Conservation (phyloP, 2,888 invertebrate species). For the Stenolophus ochropezus region DNA sequence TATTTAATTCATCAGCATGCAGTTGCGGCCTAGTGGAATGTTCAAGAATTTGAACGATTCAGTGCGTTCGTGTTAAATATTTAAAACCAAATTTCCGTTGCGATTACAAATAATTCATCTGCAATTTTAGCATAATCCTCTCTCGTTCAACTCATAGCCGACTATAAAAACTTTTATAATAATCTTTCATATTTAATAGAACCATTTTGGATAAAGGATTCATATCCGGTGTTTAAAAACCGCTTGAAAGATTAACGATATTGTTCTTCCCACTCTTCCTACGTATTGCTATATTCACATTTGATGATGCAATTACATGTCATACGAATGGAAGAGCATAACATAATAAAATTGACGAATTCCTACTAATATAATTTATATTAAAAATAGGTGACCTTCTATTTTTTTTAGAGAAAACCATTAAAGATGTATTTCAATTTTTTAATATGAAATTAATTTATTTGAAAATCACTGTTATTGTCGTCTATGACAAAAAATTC, state of each 20-base stretch:
- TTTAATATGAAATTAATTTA: too few relatives aligned
- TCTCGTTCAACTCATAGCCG: neutral
- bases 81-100: conserved; percentile 56
- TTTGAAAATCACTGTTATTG: too few relatives aligned
- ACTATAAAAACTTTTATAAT: neutral
- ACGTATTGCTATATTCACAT: too few relatives aligned
- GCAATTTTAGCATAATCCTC: conserved; percentile 54
- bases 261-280: too few relatives aligned
- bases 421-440: too few relatives aligned
- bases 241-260: neutral
- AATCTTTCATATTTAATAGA: neutral
- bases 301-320: too few relatives aligned
- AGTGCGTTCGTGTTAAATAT: conserved; percentile 52
- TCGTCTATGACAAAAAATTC: too few relatives aligned
- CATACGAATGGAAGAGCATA: too few relatives aligned
- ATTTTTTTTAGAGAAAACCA: too few relatives aligned
- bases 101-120: conserved; percentile 57
- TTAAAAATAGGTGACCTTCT: too few relatives aligned
- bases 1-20: conserved; percentile 68
- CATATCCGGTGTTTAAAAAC: neutral
- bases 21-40: conserved; percentile 8
- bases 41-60: conserved; percentile 40
- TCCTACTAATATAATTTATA: too few relatives aligned
- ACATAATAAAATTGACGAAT: too few relatives aligned
- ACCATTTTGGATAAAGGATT: neutral